Base-by-base conservation (phyloP, 2,888 invertebrate genomes). In the Sarcophaga subvicina region DNA sequence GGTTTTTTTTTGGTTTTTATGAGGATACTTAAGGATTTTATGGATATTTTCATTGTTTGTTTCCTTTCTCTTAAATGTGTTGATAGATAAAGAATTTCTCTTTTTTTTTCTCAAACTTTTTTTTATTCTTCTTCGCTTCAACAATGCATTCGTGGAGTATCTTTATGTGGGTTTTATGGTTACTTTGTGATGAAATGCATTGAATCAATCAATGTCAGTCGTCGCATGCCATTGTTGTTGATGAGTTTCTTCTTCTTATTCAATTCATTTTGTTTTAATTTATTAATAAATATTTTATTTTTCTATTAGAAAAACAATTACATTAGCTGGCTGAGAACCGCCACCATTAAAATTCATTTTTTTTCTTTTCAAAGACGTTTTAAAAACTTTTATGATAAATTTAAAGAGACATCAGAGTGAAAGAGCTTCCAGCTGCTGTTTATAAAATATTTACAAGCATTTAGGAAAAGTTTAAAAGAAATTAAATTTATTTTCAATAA, bases 161-260 rank as follows among this genome's bases (percentile, higher is more conserved):
- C 10, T 66, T 10, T 67, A 45, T 64, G 37, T 6, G 2, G 20
- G 66, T 27, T 67, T 45, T 49, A 66, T 75, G 20, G 62, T 17
- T 66, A 11, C 22, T 49, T 22, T 22, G 49, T 69, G 49, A 49
- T 37, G 62, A 69, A 81, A 71, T 77, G 59, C 64, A 77, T 82
- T 71, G 63, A 64, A 83, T 83, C 71, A 77, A 78, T 83, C 77
- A 83, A 60, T 62, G 77, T 78, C 77, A 83, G 66, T 77, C 64
- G 71, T 82, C 17, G 59, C 27, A 17, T 66, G 66, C 20, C 72
- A 67, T 8, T 72, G 27, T 72, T 27, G 71, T 71, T 83, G 64
- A 72, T 14, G 17, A 54, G 54, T 54, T 54, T 14, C 14, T 54
- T 54, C 17, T 54, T 4, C 37, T 37, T 37, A 0, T 37, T 37